phyloP scores from a whole-genome alignment of 2,888 invertebrate species.

The Drosophila glabriapex region DNA sequence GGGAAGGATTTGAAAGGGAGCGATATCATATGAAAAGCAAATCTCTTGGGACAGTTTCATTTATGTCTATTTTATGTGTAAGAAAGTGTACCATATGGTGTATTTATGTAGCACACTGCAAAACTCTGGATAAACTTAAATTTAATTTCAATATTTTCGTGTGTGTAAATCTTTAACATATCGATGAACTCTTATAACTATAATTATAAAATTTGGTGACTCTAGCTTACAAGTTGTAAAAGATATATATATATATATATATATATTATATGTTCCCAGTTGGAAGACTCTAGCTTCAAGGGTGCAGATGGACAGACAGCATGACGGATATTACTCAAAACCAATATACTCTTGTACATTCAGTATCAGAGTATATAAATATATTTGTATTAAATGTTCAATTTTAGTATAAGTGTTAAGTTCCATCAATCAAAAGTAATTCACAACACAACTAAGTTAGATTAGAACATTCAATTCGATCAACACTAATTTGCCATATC shows the following conservation, averaged over 20 bases:
- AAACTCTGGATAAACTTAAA: neutral
- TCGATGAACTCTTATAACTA: neutral
- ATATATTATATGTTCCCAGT: neutral
- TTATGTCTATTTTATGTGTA: neutral
- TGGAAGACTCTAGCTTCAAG: neutral
- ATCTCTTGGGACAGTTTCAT: neutral
- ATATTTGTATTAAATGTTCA: too few species aligned
- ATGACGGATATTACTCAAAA: neutral
- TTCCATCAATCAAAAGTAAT: neutral
- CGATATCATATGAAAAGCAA: neutral
- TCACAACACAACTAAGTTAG: neutral
- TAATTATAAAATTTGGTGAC: neutral
- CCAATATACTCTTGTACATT: neutral
- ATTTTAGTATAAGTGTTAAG: neutral
- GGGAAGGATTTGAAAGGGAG: neutral
- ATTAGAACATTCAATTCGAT: neutral
- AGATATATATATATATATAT: too few species aligned
- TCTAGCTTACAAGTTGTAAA: neutral
- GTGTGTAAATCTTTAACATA: neutral
- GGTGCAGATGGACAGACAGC: neutral
- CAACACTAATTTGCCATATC: neutral
- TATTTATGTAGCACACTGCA: neutral
- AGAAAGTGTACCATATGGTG: rapidly evolving
- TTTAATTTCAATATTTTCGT: neutral
- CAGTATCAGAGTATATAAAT: neutral